Conservation (phyloP, 2,888 invertebrate genomes). For the Aquatica leii region DNA sequence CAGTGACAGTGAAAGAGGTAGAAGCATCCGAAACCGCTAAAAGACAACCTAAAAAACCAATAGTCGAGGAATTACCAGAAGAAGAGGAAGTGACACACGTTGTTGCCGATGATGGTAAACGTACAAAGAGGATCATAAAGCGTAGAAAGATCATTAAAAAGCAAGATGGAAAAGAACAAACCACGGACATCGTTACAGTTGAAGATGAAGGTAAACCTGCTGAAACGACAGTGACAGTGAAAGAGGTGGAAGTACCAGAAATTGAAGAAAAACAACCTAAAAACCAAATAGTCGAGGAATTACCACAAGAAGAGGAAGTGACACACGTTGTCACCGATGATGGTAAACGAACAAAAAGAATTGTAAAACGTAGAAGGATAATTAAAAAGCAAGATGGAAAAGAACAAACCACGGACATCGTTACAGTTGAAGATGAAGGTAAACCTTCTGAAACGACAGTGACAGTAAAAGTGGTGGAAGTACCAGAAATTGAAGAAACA, state of each 20-base stretch:
- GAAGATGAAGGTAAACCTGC: conserved; percentile 47
- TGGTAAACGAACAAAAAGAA: conserved; percentile 47
- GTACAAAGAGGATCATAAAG: conserved; percentile 24
- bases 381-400: conserved; percentile 59
- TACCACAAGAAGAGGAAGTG: conserved; percentile 45
- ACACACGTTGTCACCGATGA: conserved; percentile 45
- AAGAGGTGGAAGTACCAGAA: conserved; percentile 45
- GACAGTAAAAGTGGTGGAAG: conserved; percentile 46
- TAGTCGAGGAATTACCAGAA: conserved; percentile 39
- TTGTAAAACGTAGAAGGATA: conserved; percentile 57
- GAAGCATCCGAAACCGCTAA: conserved; percentile 39
- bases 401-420: conserved; percentile 60
- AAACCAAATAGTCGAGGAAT: conserved; percentile 34
- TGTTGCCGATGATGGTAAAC: conserved; percentile 35
- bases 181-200: conserved; percentile 36
- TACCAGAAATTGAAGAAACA: conserved; percentile 51
- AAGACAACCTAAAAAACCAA: conserved; percentile 31
- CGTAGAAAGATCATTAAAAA: conserved; percentile 26
- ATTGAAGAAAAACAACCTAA: conserved; percentile 52
- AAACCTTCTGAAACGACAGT: conserved; percentile 57
- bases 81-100: conserved; percentile 36
- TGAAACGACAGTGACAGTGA: conserved; percentile 36
- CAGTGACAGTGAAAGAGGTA: conserved; percentile 34
- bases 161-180: conserved; percentile 25
- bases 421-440: conserved; percentile 60